phyloP scores from a whole-genome alignment of 2,888 invertebrate species.

The Andrena chrysosceles region DNA sequence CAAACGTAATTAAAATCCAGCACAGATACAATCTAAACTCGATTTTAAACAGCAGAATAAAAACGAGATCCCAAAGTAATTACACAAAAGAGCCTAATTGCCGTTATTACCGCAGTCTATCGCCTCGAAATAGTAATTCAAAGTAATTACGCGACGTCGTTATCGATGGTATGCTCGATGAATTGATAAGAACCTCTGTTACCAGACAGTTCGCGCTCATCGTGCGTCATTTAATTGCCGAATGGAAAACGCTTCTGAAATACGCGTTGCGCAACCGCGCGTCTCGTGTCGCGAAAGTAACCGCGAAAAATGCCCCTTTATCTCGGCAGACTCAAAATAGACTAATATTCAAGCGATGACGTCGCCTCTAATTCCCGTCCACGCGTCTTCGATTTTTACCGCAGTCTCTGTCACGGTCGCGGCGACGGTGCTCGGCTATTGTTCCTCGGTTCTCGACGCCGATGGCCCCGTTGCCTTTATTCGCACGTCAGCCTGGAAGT shows the following conservation, averaged over 20 bases:
- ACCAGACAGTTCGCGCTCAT: slow-evolving; percentile 14
- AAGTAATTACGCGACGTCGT: neutral
- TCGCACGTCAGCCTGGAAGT: neutral
- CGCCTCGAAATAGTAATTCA: neutral
- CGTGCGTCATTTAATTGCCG: slow-evolving; percentile 14
- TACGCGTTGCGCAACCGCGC: slow-evolving; percentile 32
- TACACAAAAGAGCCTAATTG: too few relatives aligned
- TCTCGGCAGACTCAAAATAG: slow-evolving; percentile 19
- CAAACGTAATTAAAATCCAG: too few relatives aligned
- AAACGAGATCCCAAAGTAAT: too few relatives aligned
- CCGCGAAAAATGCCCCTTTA: slow-evolving; percentile 32
- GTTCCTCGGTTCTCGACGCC: neutral
- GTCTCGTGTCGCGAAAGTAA: neutral
- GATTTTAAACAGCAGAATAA: too few relatives aligned
- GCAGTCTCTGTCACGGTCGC: neutral
- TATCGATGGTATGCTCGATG: neutral
- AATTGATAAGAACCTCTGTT: slow-evolving; percentile 11
- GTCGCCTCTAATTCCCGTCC: slow-evolving; percentile 12
- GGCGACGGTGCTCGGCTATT: slow-evolving; percentile 6
- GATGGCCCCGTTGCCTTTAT: neutral
- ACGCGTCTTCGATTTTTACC: slow-evolving; percentile 24
- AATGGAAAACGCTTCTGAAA: neutral
- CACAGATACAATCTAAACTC: too few relatives aligned
- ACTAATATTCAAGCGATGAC: slow-evolving; percentile 26
- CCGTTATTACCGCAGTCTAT: too few relatives aligned